A percentile compares a stretch with the other conserved stretches of the same genome.
Conservation (phyloP, 2,113 vertebrate species). For the Sclerurus mexicanus region DNA sequence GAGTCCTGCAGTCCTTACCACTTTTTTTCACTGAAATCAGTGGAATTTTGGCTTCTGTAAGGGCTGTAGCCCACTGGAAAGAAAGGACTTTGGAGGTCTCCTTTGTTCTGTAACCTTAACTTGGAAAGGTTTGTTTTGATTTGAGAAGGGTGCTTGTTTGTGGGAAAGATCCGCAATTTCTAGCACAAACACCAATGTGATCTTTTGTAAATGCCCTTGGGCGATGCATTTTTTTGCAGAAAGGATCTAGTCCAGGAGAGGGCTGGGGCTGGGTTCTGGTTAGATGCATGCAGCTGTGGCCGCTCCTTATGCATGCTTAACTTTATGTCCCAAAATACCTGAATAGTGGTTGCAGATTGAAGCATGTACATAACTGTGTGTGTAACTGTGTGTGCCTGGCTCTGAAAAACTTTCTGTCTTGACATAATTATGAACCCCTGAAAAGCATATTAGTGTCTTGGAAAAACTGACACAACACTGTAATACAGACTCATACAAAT, state of each 20-base stretch:
- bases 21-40: neutral
- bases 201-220: neutral
- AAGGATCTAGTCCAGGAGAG: neutral
- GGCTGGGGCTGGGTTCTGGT: neutral
- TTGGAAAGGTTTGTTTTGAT: neutral
- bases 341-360: neutral
- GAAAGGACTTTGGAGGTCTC: neutral
- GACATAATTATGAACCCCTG: neutral
- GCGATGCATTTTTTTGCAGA: neutral
- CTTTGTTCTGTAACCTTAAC: slow-evolving; percentile 8
- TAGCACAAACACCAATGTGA: neutral
- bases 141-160: neutral
- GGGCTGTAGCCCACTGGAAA: rapidly evolving
- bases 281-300: neutral
- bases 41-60: neutral
- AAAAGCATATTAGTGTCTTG: slow-evolving; percentile 18
- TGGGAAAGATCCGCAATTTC: neutral
- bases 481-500: neutral
- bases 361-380: slow-evolving; percentile 6
- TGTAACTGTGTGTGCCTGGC: slow-evolving; percentile 29
- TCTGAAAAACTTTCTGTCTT: slow-evolving; percentile 4
- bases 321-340: neutral
- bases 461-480: neutral
- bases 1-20: neutral
- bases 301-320: slow-evolving; percentile 13